Percentiles rank a stretch among this genome's conserved stretches.
Conservation (phyloP, 2,797 vertebrate genomes). For the Otolemur crassicaudatus region DNA sequence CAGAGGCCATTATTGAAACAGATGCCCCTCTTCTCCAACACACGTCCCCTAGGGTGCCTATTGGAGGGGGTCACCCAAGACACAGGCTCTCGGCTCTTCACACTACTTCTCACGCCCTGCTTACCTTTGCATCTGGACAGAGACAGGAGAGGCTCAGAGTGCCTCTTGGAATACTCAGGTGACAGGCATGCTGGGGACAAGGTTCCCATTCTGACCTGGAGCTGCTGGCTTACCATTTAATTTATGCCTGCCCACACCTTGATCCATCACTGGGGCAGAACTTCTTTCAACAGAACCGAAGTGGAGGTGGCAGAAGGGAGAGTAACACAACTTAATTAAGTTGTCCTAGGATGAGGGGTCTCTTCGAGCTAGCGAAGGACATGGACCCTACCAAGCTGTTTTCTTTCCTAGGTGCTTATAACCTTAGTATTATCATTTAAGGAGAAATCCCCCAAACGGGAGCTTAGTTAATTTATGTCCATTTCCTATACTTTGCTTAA, state of each 20-base stretch:
- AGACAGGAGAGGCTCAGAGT: neutral
- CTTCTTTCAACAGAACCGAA: conserved; percentile 3
- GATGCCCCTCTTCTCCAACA: neutral
- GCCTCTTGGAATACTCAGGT: conserved; percentile 33
- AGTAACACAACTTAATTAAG: conserved; percentile 72
- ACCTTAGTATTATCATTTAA: conserved; percentile 73
- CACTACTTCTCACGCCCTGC: neutral
- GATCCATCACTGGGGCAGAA: conserved; percentile 59
- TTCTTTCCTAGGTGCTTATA: conserved; percentile 69
- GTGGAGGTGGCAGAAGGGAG: conserved; percentile 29
- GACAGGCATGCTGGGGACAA: neutral
- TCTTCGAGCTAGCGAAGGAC: conserved; percentile 58
- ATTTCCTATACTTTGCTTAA: conserved; percentile 79
- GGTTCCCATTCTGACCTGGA: conserved; percentile 51
- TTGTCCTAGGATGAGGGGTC: conserved; percentile 1
- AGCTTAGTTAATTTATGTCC: conserved; percentile 84
- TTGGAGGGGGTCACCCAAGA: neutral
- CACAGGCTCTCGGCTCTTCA: neutral
- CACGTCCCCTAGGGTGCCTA: accelerated
- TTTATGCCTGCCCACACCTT: conserved; percentile 72
- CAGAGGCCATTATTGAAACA: neutral
- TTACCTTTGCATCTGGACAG: neutral
- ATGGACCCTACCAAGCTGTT: conserved; percentile 31
- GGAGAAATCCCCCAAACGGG: conserved; percentile 73
- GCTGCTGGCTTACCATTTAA: conserved; percentile 71